These are phyloP conservation scores for Gari tellinella DNA, from an alignment of 2,888 invertebrate species.

Conservation along the genomic window DNA sequence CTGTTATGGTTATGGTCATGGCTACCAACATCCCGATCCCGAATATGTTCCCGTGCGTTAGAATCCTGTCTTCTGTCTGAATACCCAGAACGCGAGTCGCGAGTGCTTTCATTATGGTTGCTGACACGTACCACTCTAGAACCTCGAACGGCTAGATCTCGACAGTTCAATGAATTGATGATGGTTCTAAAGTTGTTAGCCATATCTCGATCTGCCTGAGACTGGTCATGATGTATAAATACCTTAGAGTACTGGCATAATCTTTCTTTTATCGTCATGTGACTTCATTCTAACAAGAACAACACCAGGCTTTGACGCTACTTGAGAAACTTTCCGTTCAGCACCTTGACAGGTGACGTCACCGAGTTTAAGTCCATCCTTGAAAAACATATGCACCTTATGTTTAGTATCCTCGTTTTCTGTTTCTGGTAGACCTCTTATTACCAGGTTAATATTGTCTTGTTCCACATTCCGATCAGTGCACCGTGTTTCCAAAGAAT, in stretches of 20 bases:
- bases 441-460: conserved; percentile 4
- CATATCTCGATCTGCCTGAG: not conserved
- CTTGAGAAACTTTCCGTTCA: not conserved
- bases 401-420: not conserved
- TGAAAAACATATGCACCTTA: not conserved
- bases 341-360: not conserved
- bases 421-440: conserved; percentile 1
- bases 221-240: not conserved
- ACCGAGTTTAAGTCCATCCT: conserved; percentile 1
- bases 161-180: not conserved
- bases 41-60: no score
- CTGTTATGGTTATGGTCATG: no score
- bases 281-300: not conserved
- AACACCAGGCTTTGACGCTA: no score
- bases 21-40: no score
- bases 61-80: no score
- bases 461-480: no score
- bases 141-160: not conserved
- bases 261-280: not conserved
- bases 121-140: not conserved
- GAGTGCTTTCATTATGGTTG: not conserved
- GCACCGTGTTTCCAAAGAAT: no score
- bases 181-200: conserved; percentile 3
- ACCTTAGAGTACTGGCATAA: conserved; percentile 2
- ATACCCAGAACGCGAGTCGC: no score